phyloP scores from a whole-genome alignment of 2,888 invertebrate genomes.

The Mesopsocus fuscifrons region DNA sequence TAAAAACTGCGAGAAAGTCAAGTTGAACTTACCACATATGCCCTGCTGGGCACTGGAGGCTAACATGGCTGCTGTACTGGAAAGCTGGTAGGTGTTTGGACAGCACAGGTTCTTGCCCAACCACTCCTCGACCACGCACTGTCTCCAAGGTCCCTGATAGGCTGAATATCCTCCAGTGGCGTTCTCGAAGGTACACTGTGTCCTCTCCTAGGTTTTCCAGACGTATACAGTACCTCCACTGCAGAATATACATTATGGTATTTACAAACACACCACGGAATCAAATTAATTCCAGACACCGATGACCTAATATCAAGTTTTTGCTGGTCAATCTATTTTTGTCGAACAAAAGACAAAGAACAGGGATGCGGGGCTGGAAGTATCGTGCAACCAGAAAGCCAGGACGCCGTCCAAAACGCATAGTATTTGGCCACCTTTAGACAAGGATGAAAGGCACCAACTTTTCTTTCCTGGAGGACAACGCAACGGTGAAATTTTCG shows the following conservation, averaged over 20 bases:
- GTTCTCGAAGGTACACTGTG: conserved; percentile 80
- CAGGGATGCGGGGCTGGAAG: too few relatives aligned
- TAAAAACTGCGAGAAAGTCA: too few relatives aligned
- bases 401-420: too few relatives aligned
- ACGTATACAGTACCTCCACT: conserved; percentile 97
- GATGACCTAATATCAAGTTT: not conserved
- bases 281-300: conserved; percentile 1
- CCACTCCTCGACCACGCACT: conserved; percentile 83
- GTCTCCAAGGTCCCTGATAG: conserved; percentile 86
- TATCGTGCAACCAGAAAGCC: too few relatives aligned
- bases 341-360: too few relatives aligned
- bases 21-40: conserved; percentile 93
- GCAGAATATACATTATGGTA: conserved; percentile 19
- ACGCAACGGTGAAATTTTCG: too few relatives aligned
- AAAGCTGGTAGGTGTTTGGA: conserved; percentile 80
- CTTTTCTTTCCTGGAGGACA: too few relatives aligned
- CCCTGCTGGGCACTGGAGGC: conserved; percentile 89
- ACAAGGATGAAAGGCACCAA: too few relatives aligned
- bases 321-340: conserved; percentile 1
- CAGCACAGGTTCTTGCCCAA: conserved; percentile 92
- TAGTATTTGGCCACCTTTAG: too few relatives aligned
- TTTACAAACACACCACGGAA: not conserved
- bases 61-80: conserved; percentile 95
- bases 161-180: conserved; percentile 98
- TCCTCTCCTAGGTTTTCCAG: conserved; percentile 82